Evolutionary conservation across 2,797 vertebrate genomes (phyloP).

Genomic region (Crax fasciolata): DNA sequence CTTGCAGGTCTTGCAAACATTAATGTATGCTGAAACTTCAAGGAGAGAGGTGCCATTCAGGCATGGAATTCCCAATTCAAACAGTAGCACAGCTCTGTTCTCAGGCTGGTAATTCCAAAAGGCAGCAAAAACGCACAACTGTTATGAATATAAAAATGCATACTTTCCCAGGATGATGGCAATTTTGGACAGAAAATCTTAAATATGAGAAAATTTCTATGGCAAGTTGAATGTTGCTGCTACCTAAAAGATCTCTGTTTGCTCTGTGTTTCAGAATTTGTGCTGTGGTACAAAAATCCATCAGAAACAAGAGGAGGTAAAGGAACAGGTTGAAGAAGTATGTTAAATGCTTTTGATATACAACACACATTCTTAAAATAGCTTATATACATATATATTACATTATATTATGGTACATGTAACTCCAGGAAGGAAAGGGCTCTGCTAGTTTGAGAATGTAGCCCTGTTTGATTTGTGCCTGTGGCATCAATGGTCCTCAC

Average conservation of each 20-base stretch:
- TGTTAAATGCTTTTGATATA: neutral
- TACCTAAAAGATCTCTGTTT: neutral
- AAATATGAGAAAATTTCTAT: neutral
- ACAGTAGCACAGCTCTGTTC: neutral
- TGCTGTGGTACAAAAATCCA: neutral
- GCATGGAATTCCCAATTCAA: neutral
- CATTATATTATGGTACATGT: neutral
- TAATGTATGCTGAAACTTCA: neutral
- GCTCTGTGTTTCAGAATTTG: neutral
- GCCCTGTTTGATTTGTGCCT: neutral
- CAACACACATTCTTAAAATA: neutral
- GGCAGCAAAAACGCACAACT: neutral
- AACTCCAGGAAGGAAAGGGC: neutral
- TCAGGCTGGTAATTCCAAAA: neutral
- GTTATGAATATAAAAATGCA: neutral
- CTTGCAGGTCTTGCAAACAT: neutral
- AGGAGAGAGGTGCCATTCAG: fast-evolving
- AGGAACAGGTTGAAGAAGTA: neutral
- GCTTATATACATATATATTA: neutral
- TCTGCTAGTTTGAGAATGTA: neutral
- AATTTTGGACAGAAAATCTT: neutral
- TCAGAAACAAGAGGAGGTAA: neutral
- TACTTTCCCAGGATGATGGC: neutral
- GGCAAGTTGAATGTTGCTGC: neutral
- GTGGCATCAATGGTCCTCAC: neutral